phyloP scores from a whole-genome alignment of 2,888 invertebrate genomes.

The Apotomis turbidana region DNA sequence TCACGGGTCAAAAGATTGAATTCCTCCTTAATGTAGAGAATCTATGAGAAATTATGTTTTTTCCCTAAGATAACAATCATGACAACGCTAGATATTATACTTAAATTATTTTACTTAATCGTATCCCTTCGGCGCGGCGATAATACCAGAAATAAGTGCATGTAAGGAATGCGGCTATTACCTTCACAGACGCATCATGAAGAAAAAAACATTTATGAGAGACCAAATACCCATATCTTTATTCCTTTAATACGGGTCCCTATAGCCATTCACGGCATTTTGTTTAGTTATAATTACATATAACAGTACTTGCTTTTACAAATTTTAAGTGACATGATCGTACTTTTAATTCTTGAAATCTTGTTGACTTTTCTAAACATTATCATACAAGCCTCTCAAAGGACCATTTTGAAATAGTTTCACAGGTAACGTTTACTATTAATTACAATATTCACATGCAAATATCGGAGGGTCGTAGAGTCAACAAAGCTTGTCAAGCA shows the following conservation, averaged over 20 bases:
- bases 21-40: constrained; percentile 29
- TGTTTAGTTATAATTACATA: neutral
- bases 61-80: constrained; percentile 17
- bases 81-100: constrained; percentile 15
- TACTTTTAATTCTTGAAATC: no score
- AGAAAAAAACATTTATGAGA: constrained; percentile 2
- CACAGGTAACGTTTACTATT: constrained; percentile 46
- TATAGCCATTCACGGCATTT: neutral
- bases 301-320: no score
- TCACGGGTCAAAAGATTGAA: constrained; percentile 48
- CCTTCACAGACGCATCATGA: constrained; percentile 9
- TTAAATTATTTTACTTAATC: constrained; percentile 19
- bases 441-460: constrained; percentile 74
- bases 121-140: constrained; percentile 24
- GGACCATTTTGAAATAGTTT: constrained; percentile 28
- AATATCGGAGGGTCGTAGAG: constrained; percentile 68
- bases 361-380: neutral
- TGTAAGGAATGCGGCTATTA: constrained; percentile 22
- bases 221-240: neutral
- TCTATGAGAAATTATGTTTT: constrained; percentile 14
- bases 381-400: neutral
- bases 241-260: neutral
- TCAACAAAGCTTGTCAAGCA: constrained; percentile 67
- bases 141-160: constrained; percentile 17
- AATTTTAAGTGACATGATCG: no score